Evolutionary conservation across 2,113 vertebrate species (phyloP).

Genomic region (Ranitomeya variabilis): DNA sequence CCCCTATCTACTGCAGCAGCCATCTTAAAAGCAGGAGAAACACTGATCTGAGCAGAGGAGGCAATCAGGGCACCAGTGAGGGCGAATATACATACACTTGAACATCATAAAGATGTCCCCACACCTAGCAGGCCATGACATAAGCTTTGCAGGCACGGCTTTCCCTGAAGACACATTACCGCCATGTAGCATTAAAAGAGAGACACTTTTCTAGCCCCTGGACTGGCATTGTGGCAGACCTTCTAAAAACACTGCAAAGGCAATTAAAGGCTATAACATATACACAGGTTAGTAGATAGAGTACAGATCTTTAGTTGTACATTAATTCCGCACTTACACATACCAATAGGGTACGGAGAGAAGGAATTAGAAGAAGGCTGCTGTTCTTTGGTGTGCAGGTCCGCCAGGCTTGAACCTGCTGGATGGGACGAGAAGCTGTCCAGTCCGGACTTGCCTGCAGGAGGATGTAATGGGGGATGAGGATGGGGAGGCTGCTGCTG

Average conservation of each 20-base stretch:
- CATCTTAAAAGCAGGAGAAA: too few relatives aligned
- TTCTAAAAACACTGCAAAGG: too few relatives aligned
- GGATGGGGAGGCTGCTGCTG: conserved; percentile 86
- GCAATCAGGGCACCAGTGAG: too few relatives aligned
- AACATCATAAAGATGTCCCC: background rate
- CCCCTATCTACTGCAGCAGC: too few relatives aligned
- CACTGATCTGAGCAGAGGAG: too few relatives aligned
- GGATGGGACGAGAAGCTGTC: conserved; percentile 89
- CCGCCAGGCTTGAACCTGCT: conserved; percentile 86
- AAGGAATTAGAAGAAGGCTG: conserved; percentile 92
- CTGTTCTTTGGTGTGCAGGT: conserved; percentile 99
- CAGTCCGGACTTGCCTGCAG: conserved; percentile 89
- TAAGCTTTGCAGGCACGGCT: background rate
- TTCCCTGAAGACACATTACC: background rate
- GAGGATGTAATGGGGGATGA: conserved; percentile 88
- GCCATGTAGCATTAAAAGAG: background rate
- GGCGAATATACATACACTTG: background rate
- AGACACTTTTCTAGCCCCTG: too few relatives aligned
- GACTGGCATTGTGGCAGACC: too few relatives aligned
- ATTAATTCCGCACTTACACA: conserved; percentile 60
- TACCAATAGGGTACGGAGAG: conserved; percentile 91
- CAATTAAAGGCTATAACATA: background rate
- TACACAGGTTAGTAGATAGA: background rate
- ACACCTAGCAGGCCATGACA: background rate
- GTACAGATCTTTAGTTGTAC: too few relatives aligned